Base-by-base conservation (phyloP, 1,140 invertebrate species). In the Pseudomyrmex concolor region DNA sequence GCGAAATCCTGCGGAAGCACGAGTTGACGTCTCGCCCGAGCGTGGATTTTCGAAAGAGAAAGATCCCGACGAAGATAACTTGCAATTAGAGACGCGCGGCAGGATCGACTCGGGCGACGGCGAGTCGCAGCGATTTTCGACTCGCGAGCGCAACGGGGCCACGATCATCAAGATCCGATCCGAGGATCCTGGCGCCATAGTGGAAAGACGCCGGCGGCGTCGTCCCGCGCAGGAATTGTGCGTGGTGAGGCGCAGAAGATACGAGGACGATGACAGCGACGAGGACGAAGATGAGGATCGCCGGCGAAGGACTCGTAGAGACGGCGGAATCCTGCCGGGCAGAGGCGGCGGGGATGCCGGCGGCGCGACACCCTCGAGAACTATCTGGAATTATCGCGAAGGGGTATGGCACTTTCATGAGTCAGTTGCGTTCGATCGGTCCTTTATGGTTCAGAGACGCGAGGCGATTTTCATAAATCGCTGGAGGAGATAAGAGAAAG, bases 351-450 rank as follows among this genome's bases (percentile, higher is more conserved):
- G 64, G 9, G 74, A 72, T n/a, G 67, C 55, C 48, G 34, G 78
- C 82, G 87, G 78, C 34, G 70, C 84, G 22, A 92, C 89, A 84
- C 92, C 92, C 25, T 86, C 90, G 19, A 90, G 92, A 74, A 91
- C 89, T 82, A 54, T 91, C 43, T 94, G 92, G 92, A 92, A 91
- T 70, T 92, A 92, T 43, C 90, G 90, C 78, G 92, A 94, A 78
- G 91, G 90, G 93, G 93, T 94, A 94, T 87, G 90, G 88, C 84
- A 88, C 80, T 87, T 89, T 89, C 85, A 87, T 86, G 88, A 89
- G 84, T 89, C 87, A 85, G 87, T 89, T 59, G 88, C 88, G 64
- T 89, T 89, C 76, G 84, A 89, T 87, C 85, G 54, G n/a, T 86
- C 88, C 50, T 81, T 84, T 85, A 89, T 89, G 88, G 82, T 89